Conservation (phyloP, 2,797 vertebrate genomes). For the Esox lucius region DNA sequence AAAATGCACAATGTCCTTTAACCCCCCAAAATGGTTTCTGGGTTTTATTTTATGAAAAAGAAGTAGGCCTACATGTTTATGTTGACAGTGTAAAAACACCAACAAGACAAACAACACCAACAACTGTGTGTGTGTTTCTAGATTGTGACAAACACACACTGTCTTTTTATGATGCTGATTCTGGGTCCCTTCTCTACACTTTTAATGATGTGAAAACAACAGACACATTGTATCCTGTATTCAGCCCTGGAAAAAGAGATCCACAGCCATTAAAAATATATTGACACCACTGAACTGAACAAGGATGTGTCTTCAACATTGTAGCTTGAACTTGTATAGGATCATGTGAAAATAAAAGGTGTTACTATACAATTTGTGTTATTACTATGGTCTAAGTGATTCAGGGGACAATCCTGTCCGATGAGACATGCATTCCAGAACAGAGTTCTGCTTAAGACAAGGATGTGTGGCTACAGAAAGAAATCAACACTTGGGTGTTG, state of each 20-base stretch:
- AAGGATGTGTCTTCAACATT: too few relatives aligned
- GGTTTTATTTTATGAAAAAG: not conserved
- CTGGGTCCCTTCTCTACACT: conserved; percentile 9
- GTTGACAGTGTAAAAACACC: not conserved
- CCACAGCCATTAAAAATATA: not conserved
- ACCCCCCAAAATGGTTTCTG: not conserved
- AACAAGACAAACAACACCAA: not conserved
- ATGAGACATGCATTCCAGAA: too few relatives aligned
- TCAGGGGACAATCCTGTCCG: too few relatives aligned
- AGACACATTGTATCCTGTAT: not conserved
- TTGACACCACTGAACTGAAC: not conserved
- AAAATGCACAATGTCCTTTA: too few relatives aligned
- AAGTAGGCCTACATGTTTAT: not conserved
- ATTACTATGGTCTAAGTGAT: too few relatives aligned
- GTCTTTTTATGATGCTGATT: conserved; percentile 18
- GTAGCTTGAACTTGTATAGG: too few relatives aligned
- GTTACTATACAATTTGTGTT: too few relatives aligned
- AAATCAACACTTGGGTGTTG: too few relatives aligned
- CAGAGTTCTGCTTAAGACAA: too few relatives aligned
- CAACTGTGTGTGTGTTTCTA: conserved; percentile 10
- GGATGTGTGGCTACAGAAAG: too few relatives aligned
- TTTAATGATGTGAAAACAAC: not conserved
- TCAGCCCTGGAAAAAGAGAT: conserved; percentile 9
- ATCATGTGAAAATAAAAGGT: too few relatives aligned
- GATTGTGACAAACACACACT: conserved; percentile 18